These are phyloP conservation scores for Palythoa caribaeorum DNA, from an alignment of 92 coral and sea anemone genomes.

Conservation along the genomic window DNA sequence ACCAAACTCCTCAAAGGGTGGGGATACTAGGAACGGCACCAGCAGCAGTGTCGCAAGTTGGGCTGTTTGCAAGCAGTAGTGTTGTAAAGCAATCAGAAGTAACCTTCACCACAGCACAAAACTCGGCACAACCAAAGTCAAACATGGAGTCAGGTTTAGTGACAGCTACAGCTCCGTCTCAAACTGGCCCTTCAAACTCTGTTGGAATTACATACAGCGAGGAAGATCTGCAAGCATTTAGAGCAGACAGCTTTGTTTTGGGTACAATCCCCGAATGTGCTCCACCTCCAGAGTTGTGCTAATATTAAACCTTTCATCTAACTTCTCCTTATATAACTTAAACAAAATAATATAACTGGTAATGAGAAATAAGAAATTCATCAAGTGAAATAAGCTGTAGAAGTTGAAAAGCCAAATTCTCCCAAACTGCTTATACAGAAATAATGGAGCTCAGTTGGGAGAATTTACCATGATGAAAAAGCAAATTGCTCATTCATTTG, in stretches of 20 bases:
- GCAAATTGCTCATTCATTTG: too few relatives aligned
- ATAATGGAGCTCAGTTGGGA: too few relatives aligned
- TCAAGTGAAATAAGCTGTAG: too few relatives aligned
- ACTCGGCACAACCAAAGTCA: slow-evolving; percentile 14
- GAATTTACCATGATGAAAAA: too few relatives aligned
- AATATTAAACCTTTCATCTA: neutral
- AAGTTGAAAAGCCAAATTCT: too few relatives aligned
- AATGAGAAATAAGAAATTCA: too few relatives aligned
- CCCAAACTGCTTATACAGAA: too few relatives aligned
- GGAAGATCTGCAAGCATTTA: slow-evolving; percentile 88
- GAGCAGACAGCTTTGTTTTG: slow-evolving; percentile 85
- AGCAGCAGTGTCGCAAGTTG: slow-evolving; percentile 12
- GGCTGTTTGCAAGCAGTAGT: slow-evolving; percentile 36
- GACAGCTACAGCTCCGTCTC: neutral
- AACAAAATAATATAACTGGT: too few relatives aligned
- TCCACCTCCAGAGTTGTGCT: slow-evolving; percentile 90
- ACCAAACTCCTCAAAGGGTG: slow-evolving; percentile 17
- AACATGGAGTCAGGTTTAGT: neutral
- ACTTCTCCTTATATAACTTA: too few relatives aligned
- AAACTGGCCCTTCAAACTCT: slow-evolving; percentile 36
- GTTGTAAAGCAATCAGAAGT: slow-evolving; percentile 33
- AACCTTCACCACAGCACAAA: neutral
- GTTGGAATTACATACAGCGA: slow-evolving; percentile 66
- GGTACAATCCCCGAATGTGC: slow-evolving; percentile 96
- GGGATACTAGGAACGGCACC: slow-evolving; percentile 60